A percentile compares a stretch with the other conserved stretches of the same genome.
Conservation (phyloP, 2,888 invertebrate species). For the Pterostichus niger region DNA sequence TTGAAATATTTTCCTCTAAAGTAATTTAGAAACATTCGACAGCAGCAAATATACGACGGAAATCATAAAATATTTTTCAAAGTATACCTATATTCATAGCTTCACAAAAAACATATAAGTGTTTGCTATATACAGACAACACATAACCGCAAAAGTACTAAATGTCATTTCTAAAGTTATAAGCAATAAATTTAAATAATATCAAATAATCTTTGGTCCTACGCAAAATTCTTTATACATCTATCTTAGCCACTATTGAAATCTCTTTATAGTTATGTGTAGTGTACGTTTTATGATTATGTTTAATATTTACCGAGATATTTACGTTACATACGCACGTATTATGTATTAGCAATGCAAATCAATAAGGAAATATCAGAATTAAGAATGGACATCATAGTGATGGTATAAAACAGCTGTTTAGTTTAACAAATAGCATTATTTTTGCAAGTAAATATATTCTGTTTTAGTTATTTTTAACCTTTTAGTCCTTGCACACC, state of each 20-base stretch:
- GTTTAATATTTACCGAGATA: not conserved
- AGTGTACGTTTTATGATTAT: not conserved
- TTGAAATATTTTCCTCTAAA: too few species aligned
- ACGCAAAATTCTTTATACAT: conserved; percentile 28
- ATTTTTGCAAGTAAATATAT: too few species aligned
- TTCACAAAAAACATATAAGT: not conserved
- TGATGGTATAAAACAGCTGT: not conserved
- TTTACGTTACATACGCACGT: not conserved
- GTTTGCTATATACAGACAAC: too few species aligned
- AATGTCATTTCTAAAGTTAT: conserved; percentile 43
- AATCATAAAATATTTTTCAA: too few species aligned
- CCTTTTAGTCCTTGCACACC: too few species aligned
- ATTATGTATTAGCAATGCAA: conserved; percentile 24
- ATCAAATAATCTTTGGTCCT: conserved; percentile 45
- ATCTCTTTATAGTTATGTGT: conserved; percentile 4
- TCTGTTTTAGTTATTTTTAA: too few species aligned
- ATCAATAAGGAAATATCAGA: conserved; percentile 38
- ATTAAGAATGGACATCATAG: not conserved
- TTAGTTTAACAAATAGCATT: not conserved
- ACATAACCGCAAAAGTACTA: not conserved
- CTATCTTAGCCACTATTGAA: not conserved
- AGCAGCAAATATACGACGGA: not conserved
- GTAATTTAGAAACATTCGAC: too few species aligned
- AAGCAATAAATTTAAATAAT: conserved; percentile 48
- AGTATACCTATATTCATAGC: not conserved